phyloP scores from a whole-genome alignment of 2,888 invertebrate species.

The Xestia c-nigrum region DNA sequence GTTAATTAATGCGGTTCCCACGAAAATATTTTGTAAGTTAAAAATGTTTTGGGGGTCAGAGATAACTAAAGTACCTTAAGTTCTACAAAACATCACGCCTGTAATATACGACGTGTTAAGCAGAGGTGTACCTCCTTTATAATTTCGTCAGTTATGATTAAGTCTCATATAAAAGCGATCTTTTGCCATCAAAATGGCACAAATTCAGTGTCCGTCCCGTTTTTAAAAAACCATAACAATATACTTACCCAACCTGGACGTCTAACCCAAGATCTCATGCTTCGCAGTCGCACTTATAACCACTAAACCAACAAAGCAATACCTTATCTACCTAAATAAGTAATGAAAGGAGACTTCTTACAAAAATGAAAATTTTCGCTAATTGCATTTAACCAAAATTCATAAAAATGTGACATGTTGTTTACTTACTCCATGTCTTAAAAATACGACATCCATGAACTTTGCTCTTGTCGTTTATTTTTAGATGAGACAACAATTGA shows the following conservation, averaged over 20 bases:
- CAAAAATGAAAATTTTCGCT: not conserved
- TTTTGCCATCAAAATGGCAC: not conserved
- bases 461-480: constrained; percentile 22
- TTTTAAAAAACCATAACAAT: not conserved
- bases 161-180: not conserved
- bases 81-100: not conserved
- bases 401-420: not conserved
- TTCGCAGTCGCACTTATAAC: not conserved
- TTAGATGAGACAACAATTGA: not conserved
- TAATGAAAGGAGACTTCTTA: not conserved
- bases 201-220: not conserved
- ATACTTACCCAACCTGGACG: no score
- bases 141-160: not conserved
- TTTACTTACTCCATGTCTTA: not conserved
- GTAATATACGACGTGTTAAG: not conserved
- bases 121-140: not conserved
- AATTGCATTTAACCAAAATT: not conserved
- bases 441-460: constrained; percentile 26
- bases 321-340: not conserved
- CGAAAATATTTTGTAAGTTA: constrained; percentile 44
- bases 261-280: not conserved
- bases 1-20: constrained; percentile 39
- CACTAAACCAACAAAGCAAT: not conserved
- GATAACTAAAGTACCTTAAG: not conserved
- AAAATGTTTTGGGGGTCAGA: constrained; percentile 6